Base-by-base conservation (phyloP, 2,888 invertebrate species). In the Acanthosepion pharaonis region DNA sequence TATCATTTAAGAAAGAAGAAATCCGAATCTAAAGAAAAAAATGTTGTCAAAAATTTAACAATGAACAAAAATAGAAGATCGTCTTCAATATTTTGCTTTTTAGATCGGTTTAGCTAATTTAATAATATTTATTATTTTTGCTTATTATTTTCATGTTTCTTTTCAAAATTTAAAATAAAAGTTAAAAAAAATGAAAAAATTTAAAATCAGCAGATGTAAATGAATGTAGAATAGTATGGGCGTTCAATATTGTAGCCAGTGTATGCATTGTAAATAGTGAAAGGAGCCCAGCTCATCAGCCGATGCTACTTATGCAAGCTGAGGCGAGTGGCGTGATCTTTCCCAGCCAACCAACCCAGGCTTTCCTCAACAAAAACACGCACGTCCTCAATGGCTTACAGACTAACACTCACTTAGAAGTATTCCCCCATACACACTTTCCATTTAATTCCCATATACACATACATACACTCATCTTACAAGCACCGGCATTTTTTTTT, bases 291-390 rank as follows among this genome's bases (percentile, higher is more conserved):
- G 59, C 59, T 59, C 51, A 93, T 93, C 93, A 93, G 93, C 93
- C 93, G 93, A 93, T 93, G 93, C 93, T 93, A 93, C 93, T 93
- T 93, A 93, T 93, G 93, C 93, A 93, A 28, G 51, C 18, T 49
- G 53, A 93, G 51, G n/a, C 93, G 53, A 93, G 93, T 93, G 93
- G 93, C 93, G 93, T 93, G 93, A 93, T 93, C 93, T 49, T 33
- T 78, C n/a, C 33, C 78, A 78, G 33, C 78, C 78, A 78, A 78
- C 33, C 78, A 78, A 5, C n/a, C 9, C n/a, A n/a, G 15, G 1
- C 78, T 33, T 78, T 78, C 28, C 78, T 78, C 78, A 33, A 78
- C 78, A 78, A n/a, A 78, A n/a, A 78, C 78, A 78, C 78, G 33
- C 78, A 78, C 78, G 33, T 33, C n/a, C n/a, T 78, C n/a, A n/a